Evolutionary conservation across 2,113 vertebrate species (phyloP), one percentile per base, ranked within the genome.

Genomic region (Amazona vittata): DNA sequence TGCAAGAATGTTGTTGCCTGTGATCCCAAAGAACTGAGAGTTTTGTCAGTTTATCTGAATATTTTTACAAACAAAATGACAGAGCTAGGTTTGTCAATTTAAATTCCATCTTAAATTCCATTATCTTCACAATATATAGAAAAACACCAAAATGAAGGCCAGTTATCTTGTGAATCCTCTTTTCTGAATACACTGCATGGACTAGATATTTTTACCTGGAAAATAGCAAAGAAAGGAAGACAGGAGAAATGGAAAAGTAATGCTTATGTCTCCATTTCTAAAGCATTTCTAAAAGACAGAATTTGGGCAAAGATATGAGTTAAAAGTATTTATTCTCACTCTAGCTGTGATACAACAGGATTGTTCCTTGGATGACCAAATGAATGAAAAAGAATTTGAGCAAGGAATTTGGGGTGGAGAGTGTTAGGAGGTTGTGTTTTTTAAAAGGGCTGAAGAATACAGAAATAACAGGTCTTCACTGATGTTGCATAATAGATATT

Each of bases 1-100:
- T 91, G 50, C 73, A 80, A 81, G 46, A 39, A 89, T 89, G 57
- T 78, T 94, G 31, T 86, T 77, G 5, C 44, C 47, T 91, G 39
- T 76, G 86, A 95, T 94, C 65, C 43, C 62, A 69, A 80, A 89
- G 35, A 90, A 55, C 28, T 80, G 39, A 73, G 20, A 60, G 9
- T 94, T 91, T 62, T 44, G 35, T 86, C 76, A 81, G 87, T 31
- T 86, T 83, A 79, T 86, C 37, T 77, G 87, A 86, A 74, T 89
- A 93, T 76, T 81, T 93, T 93, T 94, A 52, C 55, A 70, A 81
- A 94, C 49, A 89, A 95, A 90, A 78, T 92, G 90, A 87, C 63
- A 52, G 50, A 85, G 15, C 3, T 83, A 68, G 13, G 33, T 88
- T 91, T 96, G 43, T 29, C 46, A 95, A 63, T 90, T 94, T 94